Evolutionary conservation across 1,140 invertebrate genomes (phyloP), one percentile per base, ranked within the genome.

Genomic region (Formica exsecta): DNA sequence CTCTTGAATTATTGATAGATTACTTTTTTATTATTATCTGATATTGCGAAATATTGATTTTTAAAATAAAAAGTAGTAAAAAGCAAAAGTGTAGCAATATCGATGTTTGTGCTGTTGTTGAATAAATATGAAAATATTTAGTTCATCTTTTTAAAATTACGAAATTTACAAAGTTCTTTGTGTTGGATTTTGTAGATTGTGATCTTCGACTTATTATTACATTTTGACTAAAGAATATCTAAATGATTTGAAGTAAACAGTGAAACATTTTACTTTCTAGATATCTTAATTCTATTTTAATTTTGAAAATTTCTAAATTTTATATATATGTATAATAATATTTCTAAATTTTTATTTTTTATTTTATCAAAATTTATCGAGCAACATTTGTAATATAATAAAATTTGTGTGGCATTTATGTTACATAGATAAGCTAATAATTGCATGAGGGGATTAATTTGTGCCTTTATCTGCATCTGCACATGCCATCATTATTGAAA

Each of bases 361-460:
- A 62, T 62, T 57, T 76, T 76, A 64, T 77, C 38, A 65, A 62
- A 62, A 19, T 25, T 44, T 44, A 41, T 62, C 32, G 19, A 48
- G 32, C 36, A 64, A 77, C 41, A 41, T 61, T 41, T 25, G 22
- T 41, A 64, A 44, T 32, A n/a, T 44, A 44, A 32, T 25, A 41
- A 32, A 13, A 54, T 8, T 36, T 59, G 19, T 44, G 19, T 44
- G 25, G 16, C 25, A 81, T 73, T 44, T 38, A 25, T 38, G 54
- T 61, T 19, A 73, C 29, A 36, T 5, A 61, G 57, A 83, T 73
- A 62, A 81, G 54, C 19, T 57, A 29, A 36, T 16, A 41, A 61
- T 83, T 83, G 68, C 79, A 48, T 38, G 54, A 74, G 25, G 11
- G 25, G 11, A 64, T 83, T 71, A 73, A 29, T 81, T 57, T n/a